Evolutionary conservation across 2,113 vertebrate species (phyloP).

Genomic region (Mungos mungo): DNA sequence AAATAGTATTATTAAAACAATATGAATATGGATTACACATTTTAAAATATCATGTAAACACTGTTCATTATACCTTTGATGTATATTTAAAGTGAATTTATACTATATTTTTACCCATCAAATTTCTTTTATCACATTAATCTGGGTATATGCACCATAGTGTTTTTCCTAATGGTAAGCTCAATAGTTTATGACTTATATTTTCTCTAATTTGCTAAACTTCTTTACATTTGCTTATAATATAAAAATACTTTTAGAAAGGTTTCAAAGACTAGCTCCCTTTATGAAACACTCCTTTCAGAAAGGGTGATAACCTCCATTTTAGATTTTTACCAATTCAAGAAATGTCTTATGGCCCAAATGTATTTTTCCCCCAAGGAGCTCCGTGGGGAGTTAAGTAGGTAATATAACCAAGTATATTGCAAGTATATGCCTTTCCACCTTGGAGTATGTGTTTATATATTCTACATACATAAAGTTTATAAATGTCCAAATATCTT

Average conservation of each 20-base stretch:
- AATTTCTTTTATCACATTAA: neutral
- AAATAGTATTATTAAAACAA: neutral
- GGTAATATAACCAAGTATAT: neutral
- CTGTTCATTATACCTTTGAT: neutral
- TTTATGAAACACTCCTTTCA: neutral
- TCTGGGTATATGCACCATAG: neutral
- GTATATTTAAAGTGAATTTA: neutral
- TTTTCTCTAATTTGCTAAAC: neutral
- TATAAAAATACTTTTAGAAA: neutral
- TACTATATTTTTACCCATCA: neutral
- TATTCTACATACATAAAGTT: neutral
- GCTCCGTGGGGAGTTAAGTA: neutral
- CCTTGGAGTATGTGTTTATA: neutral
- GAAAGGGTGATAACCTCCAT: neutral
- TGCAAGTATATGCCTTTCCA: neutral
- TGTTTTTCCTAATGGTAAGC: neutral
- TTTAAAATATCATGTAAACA: neutral
- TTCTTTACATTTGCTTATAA: neutral
- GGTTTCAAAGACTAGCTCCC: neutral
- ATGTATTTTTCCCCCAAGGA: neutral
- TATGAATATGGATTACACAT: neutral
- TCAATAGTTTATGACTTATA: neutral
- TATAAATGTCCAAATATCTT: neutral
- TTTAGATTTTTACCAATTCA: neutral
- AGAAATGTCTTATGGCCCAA: neutral